Evolutionary conservation across 2,888 invertebrate species (phyloP).

Genomic region (Cantharis flavilabris): DNA sequence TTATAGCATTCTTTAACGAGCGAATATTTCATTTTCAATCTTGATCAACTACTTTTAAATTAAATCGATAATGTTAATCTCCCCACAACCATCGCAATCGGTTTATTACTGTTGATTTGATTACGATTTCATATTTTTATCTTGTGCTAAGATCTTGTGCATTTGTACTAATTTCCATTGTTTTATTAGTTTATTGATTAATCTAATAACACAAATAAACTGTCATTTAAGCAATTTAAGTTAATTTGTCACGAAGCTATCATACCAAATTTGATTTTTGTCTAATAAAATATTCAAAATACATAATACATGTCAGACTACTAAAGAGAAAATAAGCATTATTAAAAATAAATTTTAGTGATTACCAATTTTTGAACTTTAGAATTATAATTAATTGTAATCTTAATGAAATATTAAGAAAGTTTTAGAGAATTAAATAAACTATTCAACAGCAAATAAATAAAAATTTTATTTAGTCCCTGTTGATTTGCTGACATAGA

Average conservation of each 20-base stretch:
- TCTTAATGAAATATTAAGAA: too few relatives aligned
- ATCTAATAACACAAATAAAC: neutral
- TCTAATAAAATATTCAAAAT: neutral
- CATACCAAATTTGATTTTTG: neutral
- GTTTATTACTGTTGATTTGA: neutral
- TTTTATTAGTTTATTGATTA: neutral
- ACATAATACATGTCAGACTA: too few relatives aligned
- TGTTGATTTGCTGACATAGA: too few relatives aligned
- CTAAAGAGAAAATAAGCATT: too few relatives aligned
- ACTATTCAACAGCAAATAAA: too few relatives aligned
- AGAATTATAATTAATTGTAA: too few relatives aligned
- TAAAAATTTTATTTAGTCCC: too few relatives aligned
- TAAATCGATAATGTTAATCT: neutral
- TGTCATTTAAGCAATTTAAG: neutral
- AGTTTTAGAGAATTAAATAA: too few relatives aligned
- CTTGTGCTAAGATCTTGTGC: neutral
- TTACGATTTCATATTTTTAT: neutral
- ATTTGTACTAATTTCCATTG: neutral
- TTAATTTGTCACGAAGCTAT: neutral
- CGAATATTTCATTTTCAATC: neutral
- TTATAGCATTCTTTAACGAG: neutral
- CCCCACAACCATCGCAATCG: neutral
- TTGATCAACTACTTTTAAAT: neutral
- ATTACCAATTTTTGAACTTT: too few relatives aligned
- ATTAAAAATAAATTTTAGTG: neutral